Base-by-base conservation (phyloP, 2,888 invertebrate species). In the Ametastegia equiseti region DNA sequence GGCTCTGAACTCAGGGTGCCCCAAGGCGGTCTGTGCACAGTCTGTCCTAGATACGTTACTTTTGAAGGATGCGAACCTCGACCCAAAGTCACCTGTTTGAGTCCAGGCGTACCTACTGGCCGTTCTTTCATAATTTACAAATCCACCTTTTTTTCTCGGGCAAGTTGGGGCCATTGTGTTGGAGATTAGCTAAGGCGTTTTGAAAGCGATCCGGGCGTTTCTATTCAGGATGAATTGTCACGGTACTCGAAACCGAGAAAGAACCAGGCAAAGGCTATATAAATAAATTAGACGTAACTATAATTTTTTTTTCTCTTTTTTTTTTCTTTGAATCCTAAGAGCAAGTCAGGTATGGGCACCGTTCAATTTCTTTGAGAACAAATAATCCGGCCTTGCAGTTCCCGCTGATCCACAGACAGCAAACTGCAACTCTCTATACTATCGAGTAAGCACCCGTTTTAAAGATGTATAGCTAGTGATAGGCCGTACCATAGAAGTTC, bases 51-150 rank as follows among this genome's bases (percentile, higher is more conserved):
- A 39, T 36, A 36, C n/a, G 36, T 39, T 67, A 19, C 39, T 67
- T 67, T n/a, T n/a, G 23, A 67, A 67, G 65, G 30, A 60, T 30
- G 60, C n/a, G n/a, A 60, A 9, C n/a, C 36, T 27, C 19, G 39
- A 39, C 39, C 65, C 7, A n/a, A 19, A 67, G 39, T 36, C 65
- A 67, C 65, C 65, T 67, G 65, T 47, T 47, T 47, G 36, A 54
- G 19, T 67, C 67, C n/a, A 9, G 1, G 33, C 33, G 33, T n/a
- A 19, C 19, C 23, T 39, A 19, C 19, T 11, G 11, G 67, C 36
- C 19, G n/a, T 54, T 75, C 54, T 50, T 75, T 75, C 54, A 75
- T 75, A 54, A 75, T 75, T 54, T 54, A 13, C 36, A 75, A 54
- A 54, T 54, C 36, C 36, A 30, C 75, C 50, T 19, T 54, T 23